phyloP scores from a whole-genome alignment of 2,113 vertebrate genomes.

The Nestor notabilis region DNA sequence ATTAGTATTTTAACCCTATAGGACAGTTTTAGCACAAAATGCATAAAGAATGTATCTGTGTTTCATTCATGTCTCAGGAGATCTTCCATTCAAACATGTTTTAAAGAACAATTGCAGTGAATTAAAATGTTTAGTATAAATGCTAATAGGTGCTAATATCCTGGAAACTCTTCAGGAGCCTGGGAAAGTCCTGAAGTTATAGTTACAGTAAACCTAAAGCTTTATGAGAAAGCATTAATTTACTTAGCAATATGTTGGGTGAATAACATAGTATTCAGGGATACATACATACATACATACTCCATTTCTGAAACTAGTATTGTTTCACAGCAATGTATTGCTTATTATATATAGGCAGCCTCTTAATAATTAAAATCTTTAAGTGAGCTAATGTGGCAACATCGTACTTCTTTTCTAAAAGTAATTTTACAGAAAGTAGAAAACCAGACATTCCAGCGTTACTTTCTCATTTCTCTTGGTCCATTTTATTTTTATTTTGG shows the following conservation, averaged over 20 bases:
- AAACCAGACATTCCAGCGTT: not conserved
- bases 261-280: not conserved
- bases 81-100: not conserved
- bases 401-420: not conserved
- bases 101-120: not conserved
- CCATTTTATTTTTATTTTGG: not conserved
- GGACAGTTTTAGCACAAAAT: not conserved
- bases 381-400: not conserved
- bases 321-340: not conserved
- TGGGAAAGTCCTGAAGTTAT: not conserved
- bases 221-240: not conserved
- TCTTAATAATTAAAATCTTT: not conserved
- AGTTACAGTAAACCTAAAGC: not conserved
- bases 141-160: not conserved
- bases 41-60: not conserved
- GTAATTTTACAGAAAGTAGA: not conserved
- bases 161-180: not conserved
- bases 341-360: not conserved
- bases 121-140: not conserved
- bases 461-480: not conserved
- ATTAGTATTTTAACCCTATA: not conserved
- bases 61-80: not conserved
- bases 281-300: not conserved
- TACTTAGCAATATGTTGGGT: not conserved
- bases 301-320: not conserved